Percentiles rank a stretch among this genome's conserved stretches.
These are phyloP conservation scores for Triops cancriformis DNA, from an alignment of 1,140 invertebrate species.

Conservation along the genomic window DNA sequence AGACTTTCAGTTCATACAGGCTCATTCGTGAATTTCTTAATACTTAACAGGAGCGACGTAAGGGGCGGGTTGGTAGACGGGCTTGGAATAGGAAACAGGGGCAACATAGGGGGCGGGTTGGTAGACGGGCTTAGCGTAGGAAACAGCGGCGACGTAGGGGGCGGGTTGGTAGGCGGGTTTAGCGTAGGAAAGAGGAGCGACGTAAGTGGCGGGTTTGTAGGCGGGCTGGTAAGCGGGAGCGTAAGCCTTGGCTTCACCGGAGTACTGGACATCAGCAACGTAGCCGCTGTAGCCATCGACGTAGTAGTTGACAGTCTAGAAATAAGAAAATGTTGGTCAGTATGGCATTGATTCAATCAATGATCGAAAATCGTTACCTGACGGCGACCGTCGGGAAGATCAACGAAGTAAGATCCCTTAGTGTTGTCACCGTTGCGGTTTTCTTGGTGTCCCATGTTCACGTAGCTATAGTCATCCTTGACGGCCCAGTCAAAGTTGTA, in stretches of 20 bases:
- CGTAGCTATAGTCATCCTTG: slow-evolving; percentile 30
- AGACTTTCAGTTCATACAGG: too few species aligned
- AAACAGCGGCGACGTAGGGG: too few species aligned
- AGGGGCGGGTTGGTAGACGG: background rate
- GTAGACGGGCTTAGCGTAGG: too few species aligned
- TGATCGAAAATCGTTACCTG: slow-evolving; percentile 40
- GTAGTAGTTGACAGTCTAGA: slow-evolving; percentile 14
- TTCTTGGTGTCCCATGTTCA: slow-evolving; percentile 31
- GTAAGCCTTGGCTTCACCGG: slow-evolving; percentile 9
- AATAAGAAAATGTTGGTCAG: background rate
- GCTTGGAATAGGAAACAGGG: too few species aligned
- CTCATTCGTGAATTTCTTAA: too few species aligned
- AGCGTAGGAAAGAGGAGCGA: background rate
- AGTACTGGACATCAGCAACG: slow-evolving; percentile 21
- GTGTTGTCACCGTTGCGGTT: slow-evolving; percentile 31
- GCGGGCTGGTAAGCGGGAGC: slow-evolving; percentile 16
- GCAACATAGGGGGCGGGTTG: too few species aligned
- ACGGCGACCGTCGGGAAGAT: slow-evolving; percentile 33
- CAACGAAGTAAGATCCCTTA: slow-evolving; percentile 32
- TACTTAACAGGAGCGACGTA: background rate
- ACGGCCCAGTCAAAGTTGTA: slow-evolving; percentile 33
- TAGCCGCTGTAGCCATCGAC: slow-evolving; percentile 18
- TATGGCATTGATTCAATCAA: background rate
- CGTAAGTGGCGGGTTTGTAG: background rate
- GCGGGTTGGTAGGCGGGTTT: background rate